These are phyloP conservation scores for Dorcus hopei DNA, from an alignment of 2,888 invertebrate genomes.

Conservation along the genomic window DNA sequence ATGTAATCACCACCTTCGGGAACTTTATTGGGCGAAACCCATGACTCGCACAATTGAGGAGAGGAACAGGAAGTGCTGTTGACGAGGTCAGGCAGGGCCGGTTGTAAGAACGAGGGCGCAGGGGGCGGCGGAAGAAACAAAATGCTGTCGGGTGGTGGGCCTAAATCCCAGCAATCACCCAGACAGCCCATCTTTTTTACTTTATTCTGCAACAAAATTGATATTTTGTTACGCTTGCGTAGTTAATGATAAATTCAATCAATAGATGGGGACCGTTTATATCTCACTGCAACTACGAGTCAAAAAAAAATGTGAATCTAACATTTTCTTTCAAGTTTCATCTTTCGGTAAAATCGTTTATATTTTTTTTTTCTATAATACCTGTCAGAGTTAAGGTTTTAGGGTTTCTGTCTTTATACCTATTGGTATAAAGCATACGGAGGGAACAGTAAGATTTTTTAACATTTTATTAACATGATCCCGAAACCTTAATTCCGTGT, in stretches of 20 bases:
- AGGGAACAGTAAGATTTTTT: too few species aligned
- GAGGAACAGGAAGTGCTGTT: conserved; percentile 65
- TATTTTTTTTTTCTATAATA: too few species aligned
- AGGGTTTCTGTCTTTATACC: too few species aligned
- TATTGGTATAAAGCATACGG: too few species aligned
- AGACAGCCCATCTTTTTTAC: conserved; percentile 54
- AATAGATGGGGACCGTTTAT: background rate
- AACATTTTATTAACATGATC: too few species aligned
- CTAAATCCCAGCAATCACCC: conserved; percentile 57
- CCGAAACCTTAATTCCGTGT: too few species aligned
- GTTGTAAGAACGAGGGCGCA: conserved; percentile 69
- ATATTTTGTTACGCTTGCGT: background rate
- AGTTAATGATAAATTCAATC: background rate
- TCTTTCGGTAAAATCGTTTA: too few species aligned
- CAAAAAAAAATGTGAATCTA: background rate
- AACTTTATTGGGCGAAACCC: conserved; percentile 38
- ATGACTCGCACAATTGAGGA: conserved; percentile 61
- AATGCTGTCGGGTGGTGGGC: conserved; percentile 79
- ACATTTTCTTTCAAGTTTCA: too few species aligned
- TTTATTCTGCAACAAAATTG: background rate
- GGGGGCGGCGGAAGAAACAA: conserved; percentile 84
- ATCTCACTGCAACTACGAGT: background rate
- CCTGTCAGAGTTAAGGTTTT: too few species aligned
- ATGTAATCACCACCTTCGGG: conserved; percentile 61
- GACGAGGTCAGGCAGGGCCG: conserved; percentile 45